A percentile compares a stretch with the other conserved stretches of the same genome.
Conservation (phyloP, 1,140 invertebrate species). For the Thaumetopoea pityocampa region DNA sequence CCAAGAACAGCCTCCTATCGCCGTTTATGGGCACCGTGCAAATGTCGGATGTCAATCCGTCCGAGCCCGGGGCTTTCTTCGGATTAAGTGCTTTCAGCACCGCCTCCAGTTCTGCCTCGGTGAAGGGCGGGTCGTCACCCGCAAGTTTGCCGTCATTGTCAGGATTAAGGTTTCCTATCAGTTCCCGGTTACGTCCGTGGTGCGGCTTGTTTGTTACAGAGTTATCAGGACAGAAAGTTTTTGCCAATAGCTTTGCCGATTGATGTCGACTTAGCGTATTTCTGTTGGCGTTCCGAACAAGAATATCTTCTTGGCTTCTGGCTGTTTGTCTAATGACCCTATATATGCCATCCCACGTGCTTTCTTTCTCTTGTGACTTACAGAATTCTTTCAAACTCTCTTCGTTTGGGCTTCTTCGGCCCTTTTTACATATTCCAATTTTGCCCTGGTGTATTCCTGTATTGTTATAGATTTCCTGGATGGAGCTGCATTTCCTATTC, state of each 20-base stretch:
- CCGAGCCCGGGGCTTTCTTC: conserved; percentile 17
- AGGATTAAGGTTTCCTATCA: background rate
- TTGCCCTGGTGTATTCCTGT: conserved; percentile 24
- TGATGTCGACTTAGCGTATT: background rate
- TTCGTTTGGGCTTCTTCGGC: background rate
- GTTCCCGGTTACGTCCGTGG: background rate
- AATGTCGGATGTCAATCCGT: conserved; percentile 16
- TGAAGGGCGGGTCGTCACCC: conserved; percentile 19
- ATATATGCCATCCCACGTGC: background rate
- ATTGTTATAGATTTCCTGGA: conserved; percentile 10
- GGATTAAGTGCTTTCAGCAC: conserved; percentile 16
- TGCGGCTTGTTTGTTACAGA: background rate
- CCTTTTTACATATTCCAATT: conserved; percentile 1
- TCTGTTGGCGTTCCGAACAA: background rate
- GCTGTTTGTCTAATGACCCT: background rate
- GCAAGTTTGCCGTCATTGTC: too few species aligned
- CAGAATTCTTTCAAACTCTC: conserved; percentile 6
- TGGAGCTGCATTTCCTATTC: conserved; percentile 25
- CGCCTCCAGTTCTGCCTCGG: background rate
- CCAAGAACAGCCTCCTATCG: conserved; percentile 11
- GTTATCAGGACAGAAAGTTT: conserved; percentile 7
- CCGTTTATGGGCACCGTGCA: conserved; percentile 10
- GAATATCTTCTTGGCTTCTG: conserved; percentile 1
- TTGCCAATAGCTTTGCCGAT: conserved; percentile 1
- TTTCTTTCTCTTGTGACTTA: background rate